Evolutionary conservation across 2,888 invertebrate species (phyloP).

Genomic region (Epsilonema sp.): DNA sequence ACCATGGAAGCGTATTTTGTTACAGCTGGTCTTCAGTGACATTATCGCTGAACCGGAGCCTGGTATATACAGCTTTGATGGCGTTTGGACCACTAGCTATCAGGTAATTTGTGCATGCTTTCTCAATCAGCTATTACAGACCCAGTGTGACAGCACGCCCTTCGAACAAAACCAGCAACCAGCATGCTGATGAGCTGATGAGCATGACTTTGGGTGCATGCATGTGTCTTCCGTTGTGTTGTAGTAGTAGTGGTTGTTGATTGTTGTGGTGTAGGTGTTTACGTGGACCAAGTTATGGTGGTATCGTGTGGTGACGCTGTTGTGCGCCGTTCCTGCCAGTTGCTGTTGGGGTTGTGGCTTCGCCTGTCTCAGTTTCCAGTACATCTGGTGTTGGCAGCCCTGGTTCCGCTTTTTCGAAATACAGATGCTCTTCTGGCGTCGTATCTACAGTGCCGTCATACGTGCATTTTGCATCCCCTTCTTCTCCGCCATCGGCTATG

Average conservation of each 20-base stretch:
- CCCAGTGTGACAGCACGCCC: too few species aligned
- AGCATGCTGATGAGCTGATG: too few species aligned
- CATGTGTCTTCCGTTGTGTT: too few species aligned
- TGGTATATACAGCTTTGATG: neutral
- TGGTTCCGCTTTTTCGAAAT: neutral
- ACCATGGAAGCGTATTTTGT: too few species aligned
- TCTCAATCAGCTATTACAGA: too few species aligned
- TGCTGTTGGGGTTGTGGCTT: conserved; percentile 1
- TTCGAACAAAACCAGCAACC: too few species aligned
- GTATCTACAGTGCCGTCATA: neutral
- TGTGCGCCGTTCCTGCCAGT: neutral
- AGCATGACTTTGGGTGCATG: too few species aligned
- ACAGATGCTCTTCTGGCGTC: neutral
- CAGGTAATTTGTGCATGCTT: too few species aligned
- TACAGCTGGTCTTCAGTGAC: neutral
- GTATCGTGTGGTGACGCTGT: conserved; percentile 1
- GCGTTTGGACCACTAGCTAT: neutral
- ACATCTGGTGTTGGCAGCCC: conserved; percentile 3
- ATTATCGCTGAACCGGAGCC: conserved; percentile 1
- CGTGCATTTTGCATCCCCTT: neutral
- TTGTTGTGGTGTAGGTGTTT: too few species aligned
- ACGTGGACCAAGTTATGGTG: neutral
- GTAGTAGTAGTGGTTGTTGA: too few species aligned
- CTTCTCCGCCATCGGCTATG: conserved; percentile 1
- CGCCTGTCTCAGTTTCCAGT: conserved; percentile 1